Percentiles rank a stretch among this genome's conserved stretches.
These are phyloP conservation scores for Muschampia plurimacula DNA, from an alignment of 2,888 invertebrate species.

Conservation along the genomic window DNA sequence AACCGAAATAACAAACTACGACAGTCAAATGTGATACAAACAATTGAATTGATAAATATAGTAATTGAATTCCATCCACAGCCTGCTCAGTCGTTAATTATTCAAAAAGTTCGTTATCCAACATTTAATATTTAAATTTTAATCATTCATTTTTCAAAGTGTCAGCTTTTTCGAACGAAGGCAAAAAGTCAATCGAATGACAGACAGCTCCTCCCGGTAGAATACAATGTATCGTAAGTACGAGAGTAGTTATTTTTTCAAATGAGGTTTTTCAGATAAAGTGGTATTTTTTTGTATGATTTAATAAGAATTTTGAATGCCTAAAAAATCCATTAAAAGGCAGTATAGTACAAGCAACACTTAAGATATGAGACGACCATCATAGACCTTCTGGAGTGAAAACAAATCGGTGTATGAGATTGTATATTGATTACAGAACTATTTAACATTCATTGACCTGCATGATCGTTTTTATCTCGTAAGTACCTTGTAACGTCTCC, in stretches of 20 bases:
- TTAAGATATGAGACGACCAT: too few species aligned
- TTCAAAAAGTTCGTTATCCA: constrained; percentile 64
- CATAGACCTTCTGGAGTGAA: too few species aligned
- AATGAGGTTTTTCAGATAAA: background rate
- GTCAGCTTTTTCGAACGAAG: constrained; percentile 44
- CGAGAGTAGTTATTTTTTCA: background rate
- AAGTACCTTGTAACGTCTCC: too few species aligned
- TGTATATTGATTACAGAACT: too few species aligned
- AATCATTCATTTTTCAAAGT: constrained; percentile 54
- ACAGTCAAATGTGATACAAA: constrained; percentile 66
- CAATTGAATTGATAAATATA: constrained; percentile 69
- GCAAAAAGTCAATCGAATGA: constrained; percentile 37
- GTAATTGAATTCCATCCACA: constrained; percentile 60
- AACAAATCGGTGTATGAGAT: too few species aligned
- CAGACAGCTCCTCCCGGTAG: constrained; percentile 38
- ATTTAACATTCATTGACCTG: too few species aligned
- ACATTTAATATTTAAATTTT: constrained; percentile 66
- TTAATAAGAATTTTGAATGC: too few species aligned
- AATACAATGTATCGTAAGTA: constrained; percentile 8
- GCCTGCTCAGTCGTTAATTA: constrained; percentile 66
- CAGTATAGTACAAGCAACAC: too few species aligned
- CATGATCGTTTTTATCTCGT: too few species aligned
- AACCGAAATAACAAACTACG: constrained; percentile 58
- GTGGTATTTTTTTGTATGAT: too few species aligned
- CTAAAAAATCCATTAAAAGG: too few species aligned